Evolutionary conservation across 2,888 invertebrate species (phyloP).

Genomic region (Helicoverpa assulta): DNA sequence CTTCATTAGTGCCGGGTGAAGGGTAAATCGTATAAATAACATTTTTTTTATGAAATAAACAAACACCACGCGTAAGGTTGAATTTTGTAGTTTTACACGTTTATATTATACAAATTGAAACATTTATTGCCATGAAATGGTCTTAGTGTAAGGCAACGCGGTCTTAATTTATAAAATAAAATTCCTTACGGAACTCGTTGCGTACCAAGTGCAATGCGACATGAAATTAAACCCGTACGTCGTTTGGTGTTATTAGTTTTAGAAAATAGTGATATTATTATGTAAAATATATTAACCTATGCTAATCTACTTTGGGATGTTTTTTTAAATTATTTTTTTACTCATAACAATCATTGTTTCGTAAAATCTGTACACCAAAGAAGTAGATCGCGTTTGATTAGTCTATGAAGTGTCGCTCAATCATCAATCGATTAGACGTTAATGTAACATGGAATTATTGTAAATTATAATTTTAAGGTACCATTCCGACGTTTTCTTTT

Average conservation of each 20-base stretch:
- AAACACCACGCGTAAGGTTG: constrained; percentile 30
- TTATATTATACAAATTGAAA: constrained; percentile 44
- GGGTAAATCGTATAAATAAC: constrained; percentile 45
- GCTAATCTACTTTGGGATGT: constrained; percentile 63
- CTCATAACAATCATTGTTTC: constrained; percentile 39
- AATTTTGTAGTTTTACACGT: constrained; percentile 51
- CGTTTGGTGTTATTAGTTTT: constrained; percentile 74
- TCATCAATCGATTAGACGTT: constrained; percentile 61
- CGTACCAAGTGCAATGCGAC: constrained; percentile 66
- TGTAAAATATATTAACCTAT: constrained; percentile 76
- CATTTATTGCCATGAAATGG: constrained; percentile 58
- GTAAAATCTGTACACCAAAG: constrained; percentile 58
- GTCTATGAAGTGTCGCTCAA: constrained; percentile 50
- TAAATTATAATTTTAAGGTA: constrained; percentile 63
- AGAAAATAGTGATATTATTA: constrained; percentile 83
- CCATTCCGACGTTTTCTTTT: constrained; percentile 63
- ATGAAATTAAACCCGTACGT: constrained; percentile 52
- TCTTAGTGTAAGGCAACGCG: constrained; percentile 47
- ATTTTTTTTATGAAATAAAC: constrained; percentile 30
- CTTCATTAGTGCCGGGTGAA: constrained; percentile 39
- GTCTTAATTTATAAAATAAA: constrained; percentile 30
- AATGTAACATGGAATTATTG: constrained; percentile 58
- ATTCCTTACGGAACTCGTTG: constrained; percentile 73
- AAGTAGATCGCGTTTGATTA: constrained; percentile 48
- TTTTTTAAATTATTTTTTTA: constrained; percentile 38